These are phyloP conservation scores for Aldrovandia affinis DNA, from an alignment of 2,797 vertebrate genomes.

Conservation along the genomic window DNA sequence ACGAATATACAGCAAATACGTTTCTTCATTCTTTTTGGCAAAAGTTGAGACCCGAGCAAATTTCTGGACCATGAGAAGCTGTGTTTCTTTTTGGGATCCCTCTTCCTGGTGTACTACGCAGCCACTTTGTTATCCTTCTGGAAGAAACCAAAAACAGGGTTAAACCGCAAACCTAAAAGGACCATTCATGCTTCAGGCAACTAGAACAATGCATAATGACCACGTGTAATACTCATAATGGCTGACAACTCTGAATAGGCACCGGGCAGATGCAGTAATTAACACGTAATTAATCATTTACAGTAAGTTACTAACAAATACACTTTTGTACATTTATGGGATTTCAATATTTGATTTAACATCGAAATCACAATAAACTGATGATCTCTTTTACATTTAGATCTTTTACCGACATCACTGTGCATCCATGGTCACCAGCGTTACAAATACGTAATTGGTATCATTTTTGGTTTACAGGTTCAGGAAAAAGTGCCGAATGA, in stretches of 20 bases:
- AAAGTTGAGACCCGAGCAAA: slow-evolving; percentile 75
- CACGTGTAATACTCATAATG: too few species aligned
- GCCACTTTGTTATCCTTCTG: slow-evolving; percentile 99
- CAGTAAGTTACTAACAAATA: background rate
- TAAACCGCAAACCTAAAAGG: slow-evolving; percentile 12
- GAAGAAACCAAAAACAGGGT: slow-evolving; percentile 39
- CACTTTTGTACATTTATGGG: background rate
- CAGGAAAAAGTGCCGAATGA: background rate
- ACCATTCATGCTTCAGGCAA: too few species aligned
- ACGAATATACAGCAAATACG: slow-evolving; percentile 87
- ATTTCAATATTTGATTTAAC: background rate
- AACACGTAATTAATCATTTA: background rate
- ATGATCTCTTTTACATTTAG: too few species aligned
- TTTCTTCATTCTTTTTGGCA: slow-evolving; percentile 80
- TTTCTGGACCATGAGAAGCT: slow-evolving; percentile 73
- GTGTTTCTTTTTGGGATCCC: slow-evolving; percentile 65
- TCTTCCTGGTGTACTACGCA: slow-evolving; percentile 78
- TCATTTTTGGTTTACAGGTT: background rate
- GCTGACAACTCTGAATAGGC: background rate
- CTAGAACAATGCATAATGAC: too few species aligned
- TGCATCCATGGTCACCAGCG: too few species aligned
- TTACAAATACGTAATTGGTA: background rate
- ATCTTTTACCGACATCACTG: too few species aligned
- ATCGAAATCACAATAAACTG: too few species aligned
- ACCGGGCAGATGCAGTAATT: background rate